Base-by-base conservation (phyloP, 2,113 vertebrate genomes). In the Poeciliopsis turrubarensis region DNA sequence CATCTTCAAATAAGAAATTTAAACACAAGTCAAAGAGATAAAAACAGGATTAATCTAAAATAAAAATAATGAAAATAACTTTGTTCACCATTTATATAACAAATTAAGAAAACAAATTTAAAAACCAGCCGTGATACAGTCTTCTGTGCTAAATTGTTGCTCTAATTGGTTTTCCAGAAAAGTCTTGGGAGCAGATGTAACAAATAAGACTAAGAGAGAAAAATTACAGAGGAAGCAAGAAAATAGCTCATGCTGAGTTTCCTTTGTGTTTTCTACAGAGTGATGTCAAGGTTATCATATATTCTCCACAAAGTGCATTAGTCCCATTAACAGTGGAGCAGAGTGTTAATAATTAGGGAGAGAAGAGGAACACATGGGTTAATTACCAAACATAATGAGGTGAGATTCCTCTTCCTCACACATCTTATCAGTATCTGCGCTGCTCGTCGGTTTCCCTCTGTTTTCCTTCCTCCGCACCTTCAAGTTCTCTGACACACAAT, bases 311-410 rank as follows among this genome's bases (percentile, higher is more conserved):
- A 22, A 72, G 51, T 74, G 65, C 26, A 41, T 87, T 68, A 69
- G 70, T 78, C 77, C 67, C 32, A 54, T 25, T 77, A 78, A 80
- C 79, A 79, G 86, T 44, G 73, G 70, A 84, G 76, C 74, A 61
- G 73, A 41, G 29, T 78, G 76, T 57, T 76, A 30, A 37, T 89
- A 77, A 89, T 87, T 79, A 81, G 26, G 2, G 65, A 78, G 78
- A 77, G 30, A 39, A 78, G 3, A 68, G 29, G 11, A 72, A 39
- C 65, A 76, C 74, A 60, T 9, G 73, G 77, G 73, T 83, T 86
- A 74, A 91, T 88, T 78, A 87, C 79, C 74, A 65, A 74, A 82
- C 67, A 77, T 87, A 73, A 89, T 75, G 61, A 89, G 72, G 78
- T 1, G 2, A 78, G 73, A 62, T 75, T 65, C 60, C 32, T 85